Evolutionary conservation across 2,113 vertebrate genomes (phyloP).

Genomic region (Peromyscus californicus): DNA sequence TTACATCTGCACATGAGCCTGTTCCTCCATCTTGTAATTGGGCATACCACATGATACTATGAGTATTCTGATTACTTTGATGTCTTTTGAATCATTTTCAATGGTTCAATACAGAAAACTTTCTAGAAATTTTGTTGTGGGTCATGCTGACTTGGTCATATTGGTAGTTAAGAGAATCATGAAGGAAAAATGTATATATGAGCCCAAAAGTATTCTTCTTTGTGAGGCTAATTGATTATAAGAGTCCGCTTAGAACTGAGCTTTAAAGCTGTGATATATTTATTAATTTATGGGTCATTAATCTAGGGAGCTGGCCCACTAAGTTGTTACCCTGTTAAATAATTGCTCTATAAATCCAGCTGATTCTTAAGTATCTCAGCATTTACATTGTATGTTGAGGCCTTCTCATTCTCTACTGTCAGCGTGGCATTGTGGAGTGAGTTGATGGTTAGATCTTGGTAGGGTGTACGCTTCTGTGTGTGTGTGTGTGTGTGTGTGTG

Average conservation of each 20-base stretch:
- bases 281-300: constrained; percentile 64
- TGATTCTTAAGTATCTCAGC: constrained; percentile 36
- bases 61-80: background rate
- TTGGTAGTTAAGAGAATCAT: background rate
- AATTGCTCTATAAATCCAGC: constrained; percentile 70
- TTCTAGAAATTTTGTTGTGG: background rate
- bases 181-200: background rate
- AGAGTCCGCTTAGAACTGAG: background rate
- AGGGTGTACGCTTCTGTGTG: background rate
- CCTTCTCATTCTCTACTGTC: background rate
- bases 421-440: background rate
- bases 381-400: constrained; percentile 37
- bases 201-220: constrained; percentile 31
- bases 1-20: background rate
- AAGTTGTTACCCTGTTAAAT: constrained; percentile 61
- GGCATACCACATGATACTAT: background rate
- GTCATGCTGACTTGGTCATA: background rate
- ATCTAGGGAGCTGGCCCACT: constrained; percentile 58
- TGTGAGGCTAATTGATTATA: constrained; percentile 61
- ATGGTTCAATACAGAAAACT: background rate
- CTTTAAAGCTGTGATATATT: constrained; percentile 17
- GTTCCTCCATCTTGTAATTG: background rate
- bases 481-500: background rate
- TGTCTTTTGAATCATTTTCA: background rate
- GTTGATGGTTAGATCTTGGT: background rate